These are phyloP conservation scores for Oryzias woworae DNA, from an alignment of 2,113 vertebrate genomes.

Conservation along the genomic window DNA sequence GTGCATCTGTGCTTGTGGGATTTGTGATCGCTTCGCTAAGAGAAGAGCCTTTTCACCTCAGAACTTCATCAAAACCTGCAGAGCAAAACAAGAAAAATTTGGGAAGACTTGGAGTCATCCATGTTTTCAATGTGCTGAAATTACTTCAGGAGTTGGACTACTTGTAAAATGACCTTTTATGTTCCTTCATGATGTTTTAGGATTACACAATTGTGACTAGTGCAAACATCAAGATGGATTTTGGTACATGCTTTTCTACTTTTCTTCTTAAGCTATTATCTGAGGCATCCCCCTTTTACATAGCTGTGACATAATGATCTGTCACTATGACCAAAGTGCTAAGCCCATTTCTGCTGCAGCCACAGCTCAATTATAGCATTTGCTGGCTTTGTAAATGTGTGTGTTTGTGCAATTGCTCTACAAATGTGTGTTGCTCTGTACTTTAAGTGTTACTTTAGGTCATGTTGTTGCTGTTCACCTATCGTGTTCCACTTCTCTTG, in stretches of 20 bases:
- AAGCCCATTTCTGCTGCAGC: constrained; percentile 42
- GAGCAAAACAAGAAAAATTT: constrained; percentile 27
- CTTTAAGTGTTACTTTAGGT: constrained; percentile 8
- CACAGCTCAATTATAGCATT: constrained; percentile 38
- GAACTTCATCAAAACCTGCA: constrained; percentile 23
- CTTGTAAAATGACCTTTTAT: constrained; percentile 6
- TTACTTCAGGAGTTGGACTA: constrained; percentile 1
- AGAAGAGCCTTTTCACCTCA: constrained; percentile 36
- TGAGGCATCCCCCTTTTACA: constrained; percentile 14
- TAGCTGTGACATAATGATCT: constrained; percentile 20
- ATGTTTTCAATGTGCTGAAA: constrained; percentile 17
- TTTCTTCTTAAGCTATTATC: constrained; percentile 34
- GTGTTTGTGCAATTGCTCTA: constrained; percentile 1
- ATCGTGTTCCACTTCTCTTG: too few species aligned
- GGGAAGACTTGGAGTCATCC: constrained; percentile 2
- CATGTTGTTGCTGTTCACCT: not conserved
- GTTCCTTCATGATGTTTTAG: constrained; percentile 2
- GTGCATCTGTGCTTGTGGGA: constrained; percentile 32
- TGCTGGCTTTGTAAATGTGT: not conserved
- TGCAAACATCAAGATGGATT: constrained; percentile 23
- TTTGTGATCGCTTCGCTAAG: constrained; percentile 51
- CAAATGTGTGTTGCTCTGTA: not conserved
- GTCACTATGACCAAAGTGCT: constrained; percentile 47
- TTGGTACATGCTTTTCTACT: constrained; percentile 16
- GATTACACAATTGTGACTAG: constrained; percentile 14